phyloP scores from a whole-genome alignment of 1,140 invertebrate species.

The Zaprionus camerounensis region DNA sequence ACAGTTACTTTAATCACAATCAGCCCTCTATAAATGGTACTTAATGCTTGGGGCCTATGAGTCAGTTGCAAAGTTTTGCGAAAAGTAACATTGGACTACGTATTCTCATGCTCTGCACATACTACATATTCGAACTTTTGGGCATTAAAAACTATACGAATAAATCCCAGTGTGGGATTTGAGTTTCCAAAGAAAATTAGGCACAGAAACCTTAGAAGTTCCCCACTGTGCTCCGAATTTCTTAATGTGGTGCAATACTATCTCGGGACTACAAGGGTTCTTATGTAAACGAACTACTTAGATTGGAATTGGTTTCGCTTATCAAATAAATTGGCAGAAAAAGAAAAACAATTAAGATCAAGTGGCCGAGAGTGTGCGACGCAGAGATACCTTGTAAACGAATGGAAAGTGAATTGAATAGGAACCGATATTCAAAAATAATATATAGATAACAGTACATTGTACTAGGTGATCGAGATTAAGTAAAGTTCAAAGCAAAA shows the following conservation, averaged over 20 bases:
- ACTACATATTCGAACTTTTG: not conserved
- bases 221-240: not conserved
- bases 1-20: not conserved
- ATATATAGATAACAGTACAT: not conserved
- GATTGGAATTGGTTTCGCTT: conserved; percentile 1
- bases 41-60: not conserved
- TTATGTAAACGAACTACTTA: not conserved
- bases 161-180: not conserved
- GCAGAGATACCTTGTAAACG: not conserved
- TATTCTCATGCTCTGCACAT: not conserved
- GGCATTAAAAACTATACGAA: not conserved
- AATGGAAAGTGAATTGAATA: not conserved
- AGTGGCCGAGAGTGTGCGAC: not conserved
- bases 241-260: not conserved
- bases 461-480: not conserved
- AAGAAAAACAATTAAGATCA: not conserved
- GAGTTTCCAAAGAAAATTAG: not conserved
- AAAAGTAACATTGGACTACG: conserved; percentile 1
- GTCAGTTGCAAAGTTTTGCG: conserved; percentile 1
- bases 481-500: not conserved
- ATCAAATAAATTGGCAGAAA: conserved; percentile 2
- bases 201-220: not conserved
- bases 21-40: not conserved
- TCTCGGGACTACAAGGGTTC: not conserved
- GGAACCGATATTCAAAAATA: not conserved